These are phyloP conservation scores for Lepidurus packardi DNA, from an alignment of 1,140 invertebrate genomes.

Conservation along the genomic window DNA sequence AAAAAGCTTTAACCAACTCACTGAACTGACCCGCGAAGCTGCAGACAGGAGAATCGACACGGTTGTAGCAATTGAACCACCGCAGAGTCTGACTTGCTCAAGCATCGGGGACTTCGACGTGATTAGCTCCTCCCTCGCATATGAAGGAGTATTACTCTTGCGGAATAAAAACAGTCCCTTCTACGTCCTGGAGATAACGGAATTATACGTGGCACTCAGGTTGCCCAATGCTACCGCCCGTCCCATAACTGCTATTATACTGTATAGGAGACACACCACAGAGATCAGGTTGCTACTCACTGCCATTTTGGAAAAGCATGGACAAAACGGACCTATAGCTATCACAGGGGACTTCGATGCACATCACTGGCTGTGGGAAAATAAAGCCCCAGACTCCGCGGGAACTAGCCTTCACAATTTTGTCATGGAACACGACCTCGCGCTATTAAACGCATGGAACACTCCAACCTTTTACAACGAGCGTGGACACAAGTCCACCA, in stretches of 20 bases:
- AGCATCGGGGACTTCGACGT: neutral
- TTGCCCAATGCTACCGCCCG: neutral
- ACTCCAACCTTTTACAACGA: conserved; percentile 21
- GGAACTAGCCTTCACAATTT: conserved; percentile 5
- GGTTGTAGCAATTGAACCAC: neutral
- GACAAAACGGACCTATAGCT: neutral
- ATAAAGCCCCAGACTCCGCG: neutral
- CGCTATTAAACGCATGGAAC: conserved; percentile 7
- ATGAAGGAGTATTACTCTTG: neutral
- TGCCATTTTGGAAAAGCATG: neutral
- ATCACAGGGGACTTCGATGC: conserved; percentile 26
- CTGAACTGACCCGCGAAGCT: no score
- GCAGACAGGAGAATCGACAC: neutral
- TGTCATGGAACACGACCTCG: neutral
- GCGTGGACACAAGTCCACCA: conserved; percentile 21
- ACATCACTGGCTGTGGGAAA: conserved; percentile 27
- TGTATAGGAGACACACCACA: no score
- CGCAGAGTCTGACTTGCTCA: neutral
- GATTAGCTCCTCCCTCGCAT: neutral
- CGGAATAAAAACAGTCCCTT: neutral
- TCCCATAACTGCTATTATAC: neutral
- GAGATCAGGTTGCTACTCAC: no score
- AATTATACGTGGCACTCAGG: conserved; percentile 3
- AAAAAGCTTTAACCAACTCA: neutral
- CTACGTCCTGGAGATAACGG: neutral